Conservation (phyloP, 2,888 invertebrate genomes). For the Papilio protenor region DNA sequence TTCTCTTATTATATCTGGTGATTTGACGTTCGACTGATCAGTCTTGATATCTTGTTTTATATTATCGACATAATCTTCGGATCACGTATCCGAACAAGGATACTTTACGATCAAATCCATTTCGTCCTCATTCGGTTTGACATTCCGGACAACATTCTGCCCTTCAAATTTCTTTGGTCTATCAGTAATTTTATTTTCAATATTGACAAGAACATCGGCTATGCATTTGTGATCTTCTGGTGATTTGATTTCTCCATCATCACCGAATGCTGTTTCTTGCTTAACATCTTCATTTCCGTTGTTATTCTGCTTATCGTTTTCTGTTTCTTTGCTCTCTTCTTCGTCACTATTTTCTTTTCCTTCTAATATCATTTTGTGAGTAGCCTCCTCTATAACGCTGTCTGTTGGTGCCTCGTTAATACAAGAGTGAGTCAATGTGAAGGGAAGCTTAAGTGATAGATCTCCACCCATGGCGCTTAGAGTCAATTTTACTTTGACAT, state of each 20-base stretch:
- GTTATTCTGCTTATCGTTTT: constrained; percentile 72
- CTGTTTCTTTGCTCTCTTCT: constrained; percentile 71
- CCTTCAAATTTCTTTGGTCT: constrained; percentile 73
- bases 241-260: constrained; percentile 66
- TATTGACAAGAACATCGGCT: constrained; percentile 77
- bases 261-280: constrained; percentile 59
- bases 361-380: constrained; percentile 78
- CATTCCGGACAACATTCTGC: constrained; percentile 66
- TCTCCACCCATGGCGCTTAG: constrained; percentile 93
- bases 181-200: constrained; percentile 73
- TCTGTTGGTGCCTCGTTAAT: constrained; percentile 85
- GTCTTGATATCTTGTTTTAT: constrained; percentile 66
- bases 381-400: constrained; percentile 80
- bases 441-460: constrained; percentile 91
- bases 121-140: constrained; percentile 74
- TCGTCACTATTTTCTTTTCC: constrained; percentile 78
- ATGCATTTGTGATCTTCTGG: constrained; percentile 71
- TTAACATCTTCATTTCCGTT: constrained; percentile 61
- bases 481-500: constrained; percentile 93
- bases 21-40: constrained; percentile 59
- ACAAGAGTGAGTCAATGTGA: constrained; percentile 90
- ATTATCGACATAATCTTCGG: constrained; percentile 70
- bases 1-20: constrained; percentile 57
- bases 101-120: constrained; percentile 80
- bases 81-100: constrained; percentile 81